These are phyloP conservation scores for Esox masquinongy DNA, from an alignment of 2,797 vertebrate species.

Conservation along the genomic window DNA sequence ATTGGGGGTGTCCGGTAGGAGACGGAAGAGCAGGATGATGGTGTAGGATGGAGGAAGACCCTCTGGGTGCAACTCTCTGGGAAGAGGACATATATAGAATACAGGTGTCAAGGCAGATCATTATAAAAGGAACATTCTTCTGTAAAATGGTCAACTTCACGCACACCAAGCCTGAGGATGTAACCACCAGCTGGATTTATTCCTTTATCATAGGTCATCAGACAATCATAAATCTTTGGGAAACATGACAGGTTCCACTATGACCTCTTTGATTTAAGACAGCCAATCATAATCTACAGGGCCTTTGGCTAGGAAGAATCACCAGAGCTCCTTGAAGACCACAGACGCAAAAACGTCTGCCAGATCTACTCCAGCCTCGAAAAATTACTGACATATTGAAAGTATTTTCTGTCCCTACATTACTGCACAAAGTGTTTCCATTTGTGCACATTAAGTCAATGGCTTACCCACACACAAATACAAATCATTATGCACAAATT, in stretches of 20 bases:
- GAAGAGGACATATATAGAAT: conserved; percentile 31
- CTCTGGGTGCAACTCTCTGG: conserved; percentile 94
- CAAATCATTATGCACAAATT: conserved; percentile 57
- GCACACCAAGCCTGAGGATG: background rate
- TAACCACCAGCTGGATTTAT: background rate
- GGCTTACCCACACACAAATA: conserved; percentile 44
- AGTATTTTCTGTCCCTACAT: conserved; percentile 57
- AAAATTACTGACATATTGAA: conserved; percentile 64
- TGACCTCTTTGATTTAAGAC: background rate
- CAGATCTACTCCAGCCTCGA: conserved; percentile 36
- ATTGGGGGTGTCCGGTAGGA: conserved; percentile 86
- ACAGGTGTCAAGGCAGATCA: background rate
- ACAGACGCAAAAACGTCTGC: conserved; percentile 33
- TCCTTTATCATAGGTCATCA: no score
- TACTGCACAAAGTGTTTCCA: conserved; percentile 63
- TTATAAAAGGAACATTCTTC: background rate
- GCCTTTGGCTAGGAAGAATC: background rate
- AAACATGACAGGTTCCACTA: background rate
- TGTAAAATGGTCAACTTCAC: background rate
- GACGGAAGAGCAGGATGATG: conserved; percentile 91
- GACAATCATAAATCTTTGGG: background rate
- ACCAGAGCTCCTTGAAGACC: background rate
- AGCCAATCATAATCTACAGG: background rate
- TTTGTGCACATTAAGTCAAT: conserved; percentile 49
- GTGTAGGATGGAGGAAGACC: conserved; percentile 93